Base-by-base conservation (phyloP, 2,797 vertebrate genomes). In the Syndactyla subalaris region DNA sequence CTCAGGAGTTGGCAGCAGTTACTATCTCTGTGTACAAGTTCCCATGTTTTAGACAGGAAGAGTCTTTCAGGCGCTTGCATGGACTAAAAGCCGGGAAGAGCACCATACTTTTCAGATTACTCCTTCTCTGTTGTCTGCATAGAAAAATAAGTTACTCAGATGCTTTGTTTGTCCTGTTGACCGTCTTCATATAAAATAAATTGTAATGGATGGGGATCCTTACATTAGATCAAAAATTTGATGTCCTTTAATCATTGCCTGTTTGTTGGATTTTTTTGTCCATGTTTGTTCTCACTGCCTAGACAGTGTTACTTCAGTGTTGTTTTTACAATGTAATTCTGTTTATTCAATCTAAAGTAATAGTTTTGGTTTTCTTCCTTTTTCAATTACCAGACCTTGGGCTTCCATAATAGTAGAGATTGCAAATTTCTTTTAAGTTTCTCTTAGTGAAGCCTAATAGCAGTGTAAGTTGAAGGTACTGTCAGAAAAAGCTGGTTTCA, bases 361-460 rank as follows among this genome's bases (percentile, higher is more conserved):
- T 41, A 32, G 5, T 52, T 48, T 55, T 3, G 7, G 0, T 18
- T 17, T 13, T 8, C 1, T 7, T 17, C 2, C 29, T 52, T 30
- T 61, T 51, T 51, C 7, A 17, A n/a, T 85, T 88, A 63, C 6
- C 12, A 48, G 43, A 66, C 21, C 10, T n/a, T 59, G 26, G 19
- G 23, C 46, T 79, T 90, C 71, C 76, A 0, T 73, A 70, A 14
- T 26, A 67, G 19, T 65, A 75, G 46, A 77, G 41, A 19, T 77
- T 2, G 6, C 15, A 58, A 22, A 30, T 66, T 70, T 81, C 32
- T 80, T 70, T 55, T 73, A 46, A 72, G 57, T 18, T 82, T 92
- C 4, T 20, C 7, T 72, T 48, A 59, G 13, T 30, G 48, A 93
- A 92, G 43, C n/a, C 29, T 81, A 55, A 3, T 61, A 65, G 24